Percentiles rank a stretch among this genome's conserved stretches.
Conservation (phyloP, 2,113 vertebrate species). For the Blennius ocellaris region DNA sequence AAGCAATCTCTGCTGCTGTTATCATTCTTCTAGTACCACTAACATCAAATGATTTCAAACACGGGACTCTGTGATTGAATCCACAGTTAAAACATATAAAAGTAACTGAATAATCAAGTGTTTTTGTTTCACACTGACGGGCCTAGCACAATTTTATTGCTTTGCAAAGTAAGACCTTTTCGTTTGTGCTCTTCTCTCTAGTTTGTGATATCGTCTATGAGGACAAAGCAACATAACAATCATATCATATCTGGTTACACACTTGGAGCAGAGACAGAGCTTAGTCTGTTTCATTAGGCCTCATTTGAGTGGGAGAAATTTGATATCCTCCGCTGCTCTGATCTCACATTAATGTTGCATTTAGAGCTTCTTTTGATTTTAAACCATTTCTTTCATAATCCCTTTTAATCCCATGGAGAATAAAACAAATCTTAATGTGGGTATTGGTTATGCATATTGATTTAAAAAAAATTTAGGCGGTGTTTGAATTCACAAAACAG, state of each 20-base stretch:
- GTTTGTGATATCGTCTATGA: background rate
- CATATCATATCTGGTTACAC: background rate
- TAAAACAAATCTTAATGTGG: background rate
- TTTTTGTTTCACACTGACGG: background rate
- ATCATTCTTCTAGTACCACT: background rate
- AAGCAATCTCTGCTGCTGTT: background rate
- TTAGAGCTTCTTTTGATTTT: constrained; percentile 2
- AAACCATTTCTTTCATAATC: constrained; percentile 1
- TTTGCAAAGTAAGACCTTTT: background rate
- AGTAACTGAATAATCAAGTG: background rate
- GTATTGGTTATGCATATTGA: background rate
- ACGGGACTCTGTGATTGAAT: background rate
- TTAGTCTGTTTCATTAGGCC: constrained; percentile 1
- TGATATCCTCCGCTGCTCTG: constrained; percentile 6
- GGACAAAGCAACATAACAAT: background rate
- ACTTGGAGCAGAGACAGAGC: background rate
- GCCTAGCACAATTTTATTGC: background rate
- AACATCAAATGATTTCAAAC: background rate
- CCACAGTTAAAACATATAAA: background rate
- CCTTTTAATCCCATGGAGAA: constrained; percentile 11
- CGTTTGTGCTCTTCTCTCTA: background rate
- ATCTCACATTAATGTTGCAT: constrained; percentile 11
- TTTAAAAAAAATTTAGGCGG: constrained; percentile 1
- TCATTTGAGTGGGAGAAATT: constrained; percentile 11
- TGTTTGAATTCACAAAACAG: constrained; percentile 3